Base-by-base conservation (phyloP, 2,888 invertebrate genomes). In the Agrochola lychnidis region DNA sequence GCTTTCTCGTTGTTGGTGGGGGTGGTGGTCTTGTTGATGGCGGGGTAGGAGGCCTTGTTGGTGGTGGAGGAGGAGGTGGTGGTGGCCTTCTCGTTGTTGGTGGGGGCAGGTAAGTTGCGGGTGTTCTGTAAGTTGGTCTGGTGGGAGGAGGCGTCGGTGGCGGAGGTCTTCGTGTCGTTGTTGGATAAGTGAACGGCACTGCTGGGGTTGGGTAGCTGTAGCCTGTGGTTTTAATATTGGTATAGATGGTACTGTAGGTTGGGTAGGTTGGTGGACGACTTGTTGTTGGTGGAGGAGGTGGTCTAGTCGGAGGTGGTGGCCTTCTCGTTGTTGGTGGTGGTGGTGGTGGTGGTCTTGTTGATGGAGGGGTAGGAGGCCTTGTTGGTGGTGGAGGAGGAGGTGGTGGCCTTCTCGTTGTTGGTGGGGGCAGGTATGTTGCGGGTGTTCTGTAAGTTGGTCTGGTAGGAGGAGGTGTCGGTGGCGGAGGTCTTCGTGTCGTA, bases 191-290 rank as follows among this genome's bases (percentile, higher is more conserved):
- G 12, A 87, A 88, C 0, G 86, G 74, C 9, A 84, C 70, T 45
- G 57, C 40, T 80, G 89, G 70, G 73, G 87, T 82, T 19, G 86
- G 89, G 70, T 90, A 90, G 3, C 77, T 84, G 63, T 90, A 90
- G 0, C 90, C 90, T 6, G 89, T 90, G 0, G 89, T 89, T 78
- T 85, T 86, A 62, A 82, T 80, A 6, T 14, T n/a, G 4, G 22
- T 30, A 30, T 30, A 30, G 30, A 30, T 66, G n/a, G 76, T 76
- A 16, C 72, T 71, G 45, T 72, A 73, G 19, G 73, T 70, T 5
- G 72, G 70, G 59, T 73, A 73, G 0, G 61, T 70, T 40, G 45
- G 1, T 25, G 71, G 73, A 3, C 68, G 78, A 14, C 53, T 68
- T 12, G 76, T 76, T 25, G 78, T 68, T 77, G 77, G 40, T 12